phyloP scores from a whole-genome alignment of 2,888 invertebrate species.

The Phasia obesa region DNA sequence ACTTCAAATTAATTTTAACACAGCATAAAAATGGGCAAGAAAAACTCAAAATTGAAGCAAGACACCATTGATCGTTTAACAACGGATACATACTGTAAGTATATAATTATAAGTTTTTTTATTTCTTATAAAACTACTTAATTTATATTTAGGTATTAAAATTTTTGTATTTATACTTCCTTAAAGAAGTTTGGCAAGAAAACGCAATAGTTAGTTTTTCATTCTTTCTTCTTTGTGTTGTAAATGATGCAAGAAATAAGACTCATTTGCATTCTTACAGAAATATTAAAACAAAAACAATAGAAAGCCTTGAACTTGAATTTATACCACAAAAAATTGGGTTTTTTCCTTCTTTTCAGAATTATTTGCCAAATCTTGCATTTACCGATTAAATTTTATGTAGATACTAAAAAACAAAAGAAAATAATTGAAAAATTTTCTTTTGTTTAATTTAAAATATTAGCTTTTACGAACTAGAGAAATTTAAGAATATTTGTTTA shows the following conservation, averaged over 20 bases:
- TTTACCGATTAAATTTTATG: no score
- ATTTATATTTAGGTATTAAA: background rate
- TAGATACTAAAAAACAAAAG: no score
- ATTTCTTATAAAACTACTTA: slow-evolving; percentile 26
- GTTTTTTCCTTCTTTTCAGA: no score
- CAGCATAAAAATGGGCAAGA: slow-evolving; percentile 92
- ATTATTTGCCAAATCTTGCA: no score
- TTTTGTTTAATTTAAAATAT: no score
- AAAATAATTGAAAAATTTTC: no score
- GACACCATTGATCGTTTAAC: slow-evolving; percentile 96
- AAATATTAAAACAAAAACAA: background rate
- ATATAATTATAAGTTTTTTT: slow-evolving; percentile 56
- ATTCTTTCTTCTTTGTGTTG: background rate
- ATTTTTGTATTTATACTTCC: background rate
- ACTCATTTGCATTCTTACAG: no score
- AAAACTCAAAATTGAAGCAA: slow-evolving; percentile 97
- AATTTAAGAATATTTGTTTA: no score
- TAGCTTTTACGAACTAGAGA: no score
- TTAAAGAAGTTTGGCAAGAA: background rate
- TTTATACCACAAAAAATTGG: background rate
- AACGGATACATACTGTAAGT: slow-evolving; percentile 97
- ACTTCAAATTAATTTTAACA: slow-evolving; percentile 8
- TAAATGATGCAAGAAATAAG: background rate
- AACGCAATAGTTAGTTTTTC: no score
- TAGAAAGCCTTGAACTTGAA: slow-evolving; percentile 61